phyloP scores from a whole-genome alignment of 2,888 invertebrate genomes.

The Venustoraphidia nigricollis region DNA sequence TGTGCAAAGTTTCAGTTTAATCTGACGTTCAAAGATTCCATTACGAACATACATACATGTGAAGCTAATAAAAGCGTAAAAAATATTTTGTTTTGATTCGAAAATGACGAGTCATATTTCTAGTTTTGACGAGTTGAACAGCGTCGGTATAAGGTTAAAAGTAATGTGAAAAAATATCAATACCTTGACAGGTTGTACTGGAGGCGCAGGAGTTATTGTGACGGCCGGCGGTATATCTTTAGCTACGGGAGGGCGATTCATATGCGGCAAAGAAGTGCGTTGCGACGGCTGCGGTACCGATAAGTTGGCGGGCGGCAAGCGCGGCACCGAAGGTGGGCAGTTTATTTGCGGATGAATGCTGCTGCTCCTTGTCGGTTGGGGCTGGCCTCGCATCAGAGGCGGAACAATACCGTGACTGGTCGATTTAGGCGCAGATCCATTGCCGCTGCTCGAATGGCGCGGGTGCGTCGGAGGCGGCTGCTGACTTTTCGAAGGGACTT shows the following conservation, averaged over 20 bases:
- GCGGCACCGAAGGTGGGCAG: constrained; percentile 32
- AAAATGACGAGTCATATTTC: no score
- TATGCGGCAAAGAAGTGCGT: constrained; percentile 19
- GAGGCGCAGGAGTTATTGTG: constrained; percentile 61
- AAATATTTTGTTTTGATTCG: no score
- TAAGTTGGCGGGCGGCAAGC: constrained; percentile 26
- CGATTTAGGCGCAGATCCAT: constrained; percentile 17
- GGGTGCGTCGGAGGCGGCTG: constrained; percentile 29
- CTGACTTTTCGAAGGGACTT: constrained; percentile 22
- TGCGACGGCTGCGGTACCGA: constrained; percentile 28
- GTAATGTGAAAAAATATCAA: neutral
- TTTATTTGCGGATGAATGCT: constrained; percentile 35
- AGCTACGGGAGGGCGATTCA: constrained; percentile 25
- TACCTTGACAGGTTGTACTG: constrained; percentile 36
- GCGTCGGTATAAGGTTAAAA: no score
- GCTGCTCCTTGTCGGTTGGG: constrained; percentile 31
- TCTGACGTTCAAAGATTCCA: no score
- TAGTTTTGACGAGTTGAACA: no score
- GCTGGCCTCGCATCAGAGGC: constrained; percentile 34
- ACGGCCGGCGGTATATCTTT: constrained; percentile 43
- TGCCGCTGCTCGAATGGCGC: constrained; percentile 15
- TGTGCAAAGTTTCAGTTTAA: no score
- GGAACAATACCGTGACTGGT: constrained; percentile 23
- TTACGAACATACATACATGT: no score
- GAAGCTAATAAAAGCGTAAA: no score